Conservation (phyloP, 2,888 invertebrate genomes). For the Carcina quercana region DNA sequence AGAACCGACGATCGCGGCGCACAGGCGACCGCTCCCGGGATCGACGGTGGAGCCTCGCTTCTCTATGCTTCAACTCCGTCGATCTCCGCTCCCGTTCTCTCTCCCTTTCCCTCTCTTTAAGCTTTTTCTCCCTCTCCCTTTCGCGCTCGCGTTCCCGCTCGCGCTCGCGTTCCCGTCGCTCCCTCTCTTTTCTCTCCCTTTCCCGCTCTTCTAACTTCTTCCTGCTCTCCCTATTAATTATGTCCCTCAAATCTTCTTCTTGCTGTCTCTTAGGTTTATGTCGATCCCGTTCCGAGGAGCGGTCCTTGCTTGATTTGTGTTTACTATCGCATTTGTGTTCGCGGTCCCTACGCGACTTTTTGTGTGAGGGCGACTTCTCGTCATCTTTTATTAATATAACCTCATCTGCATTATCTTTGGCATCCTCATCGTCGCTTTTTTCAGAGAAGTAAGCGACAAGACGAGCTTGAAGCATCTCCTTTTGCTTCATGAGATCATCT, state of each 20-base stretch:
- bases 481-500: slow-evolving; percentile 92
- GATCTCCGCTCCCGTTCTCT: slow-evolving; percentile 20
- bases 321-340: slow-evolving; percentile 50
- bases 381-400: slow-evolving; percentile 71
- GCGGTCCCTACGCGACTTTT: slow-evolving; percentile 45
- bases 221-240: slow-evolving; percentile 46
- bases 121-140: slow-evolving; percentile 22
- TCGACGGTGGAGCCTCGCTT: slow-evolving; percentile 22
- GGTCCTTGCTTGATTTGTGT: slow-evolving; percentile 50
- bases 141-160: slow-evolving; percentile 32
- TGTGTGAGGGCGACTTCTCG: slow-evolving; percentile 54
- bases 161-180: slow-evolving; percentile 35
- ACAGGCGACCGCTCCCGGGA: slow-evolving; percentile 23
- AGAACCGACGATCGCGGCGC: slow-evolving; percentile 23
- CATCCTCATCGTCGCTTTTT: slow-evolving; percentile 69
- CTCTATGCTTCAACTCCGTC: slow-evolving; percentile 22
- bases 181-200: slow-evolving; percentile 57
- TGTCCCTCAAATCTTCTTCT: slow-evolving; percentile 58
- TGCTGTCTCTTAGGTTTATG: slow-evolving; percentile 39
- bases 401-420: slow-evolving; percentile 22
- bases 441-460: slow-evolving; percentile 85
- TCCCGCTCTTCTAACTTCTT: slow-evolving; percentile 44
- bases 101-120: slow-evolving; percentile 29
- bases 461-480: slow-evolving; percentile 86
- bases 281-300: slow-evolving; percentile 37